Percentiles rank a stretch among this genome's conserved stretches.
phyloP scores from a whole-genome alignment of 2,113 vertebrate genomes.

The Piaya cayana region DNA sequence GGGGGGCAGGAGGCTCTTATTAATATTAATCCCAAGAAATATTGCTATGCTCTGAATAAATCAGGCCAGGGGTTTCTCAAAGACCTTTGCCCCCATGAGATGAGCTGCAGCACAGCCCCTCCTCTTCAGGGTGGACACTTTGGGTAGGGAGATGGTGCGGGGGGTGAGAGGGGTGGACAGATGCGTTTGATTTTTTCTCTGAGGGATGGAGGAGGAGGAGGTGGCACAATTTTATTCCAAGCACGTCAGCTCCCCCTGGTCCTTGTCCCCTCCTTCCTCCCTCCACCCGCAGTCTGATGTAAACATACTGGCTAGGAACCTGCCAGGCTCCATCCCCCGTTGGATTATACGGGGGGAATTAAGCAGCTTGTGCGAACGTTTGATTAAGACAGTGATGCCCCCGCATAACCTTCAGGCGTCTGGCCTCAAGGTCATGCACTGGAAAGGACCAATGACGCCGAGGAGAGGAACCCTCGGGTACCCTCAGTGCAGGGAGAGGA shows the following conservation, averaged over 20 bases:
- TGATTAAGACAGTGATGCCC: conserved; percentile 29
- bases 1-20: background rate
- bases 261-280: conserved; percentile 38
- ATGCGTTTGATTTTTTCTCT: background rate
- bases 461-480: background rate
- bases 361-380: background rate
- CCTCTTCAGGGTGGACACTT: conserved; percentile 39
- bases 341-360: background rate
- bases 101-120: background rate
- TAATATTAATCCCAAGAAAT: conserved; percentile 46
- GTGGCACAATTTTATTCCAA: conserved; percentile 16
- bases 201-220: conserved; percentile 46
- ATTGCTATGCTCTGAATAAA: conserved; percentile 30
- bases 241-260: conserved; percentile 26
- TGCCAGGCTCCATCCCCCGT: background rate
- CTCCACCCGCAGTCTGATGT: conserved; percentile 48
- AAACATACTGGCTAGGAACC: conserved; percentile 42
- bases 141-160: background rate
- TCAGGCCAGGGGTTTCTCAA: background rate
- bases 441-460: accelerated
- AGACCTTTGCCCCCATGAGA: conserved; percentile 54
- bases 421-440: background rate
- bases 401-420: conserved; percentile 18
- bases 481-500: accelerated
- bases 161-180: background rate